A percentile compares a stretch with the other conserved stretches of the same genome.
Evolutionary conservation across 2,888 invertebrate genomes (phyloP).

Genomic region (Ctenicera cuprea): DNA sequence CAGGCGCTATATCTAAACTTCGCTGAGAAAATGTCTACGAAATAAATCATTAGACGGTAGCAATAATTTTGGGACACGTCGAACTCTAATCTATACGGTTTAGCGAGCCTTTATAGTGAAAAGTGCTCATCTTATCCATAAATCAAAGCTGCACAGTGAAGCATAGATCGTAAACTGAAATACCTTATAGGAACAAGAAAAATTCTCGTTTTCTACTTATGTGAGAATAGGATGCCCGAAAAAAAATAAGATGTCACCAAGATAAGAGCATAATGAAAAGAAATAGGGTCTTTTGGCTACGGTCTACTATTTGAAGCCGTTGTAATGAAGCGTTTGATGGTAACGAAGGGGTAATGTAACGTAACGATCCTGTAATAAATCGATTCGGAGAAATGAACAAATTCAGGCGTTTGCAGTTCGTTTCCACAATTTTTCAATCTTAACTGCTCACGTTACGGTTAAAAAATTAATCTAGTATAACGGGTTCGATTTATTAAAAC

Average conservation of each 20-base stretch:
- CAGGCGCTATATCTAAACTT: neutral
- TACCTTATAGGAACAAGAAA: neutral
- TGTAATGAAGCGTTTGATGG: slow-evolving; percentile 2
- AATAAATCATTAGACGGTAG: slow-evolving; percentile 35
- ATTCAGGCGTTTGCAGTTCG: neutral
- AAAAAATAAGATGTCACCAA: slow-evolving; percentile 9
- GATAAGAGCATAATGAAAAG: slow-evolving; percentile 6
- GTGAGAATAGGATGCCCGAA: neutral
- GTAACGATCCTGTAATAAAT: slow-evolving; percentile 7
- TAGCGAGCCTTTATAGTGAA: slow-evolving; percentile 25
- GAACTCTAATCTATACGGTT: slow-evolving; percentile 37
- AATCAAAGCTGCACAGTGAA: slow-evolving; percentile 19
- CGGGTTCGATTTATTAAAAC: no score
- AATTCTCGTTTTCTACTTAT: neutral
- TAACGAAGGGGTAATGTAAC: slow-evolving; percentile 9
- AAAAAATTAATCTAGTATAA: no score
- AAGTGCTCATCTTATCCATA: slow-evolving; percentile 21
- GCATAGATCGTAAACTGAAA: neutral
- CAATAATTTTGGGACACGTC: slow-evolving; percentile 27
- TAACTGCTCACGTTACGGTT: no score
- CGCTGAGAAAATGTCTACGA: slow-evolving; percentile 15
- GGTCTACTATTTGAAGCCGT: neutral
- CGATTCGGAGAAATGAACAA: slow-evolving; percentile 2
- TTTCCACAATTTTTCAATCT: neutral
- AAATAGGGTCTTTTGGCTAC: slow-evolving; percentile 12